Base-by-base conservation (phyloP, 2,113 vertebrate species). In the Phalacrocorax aristotelis region DNA sequence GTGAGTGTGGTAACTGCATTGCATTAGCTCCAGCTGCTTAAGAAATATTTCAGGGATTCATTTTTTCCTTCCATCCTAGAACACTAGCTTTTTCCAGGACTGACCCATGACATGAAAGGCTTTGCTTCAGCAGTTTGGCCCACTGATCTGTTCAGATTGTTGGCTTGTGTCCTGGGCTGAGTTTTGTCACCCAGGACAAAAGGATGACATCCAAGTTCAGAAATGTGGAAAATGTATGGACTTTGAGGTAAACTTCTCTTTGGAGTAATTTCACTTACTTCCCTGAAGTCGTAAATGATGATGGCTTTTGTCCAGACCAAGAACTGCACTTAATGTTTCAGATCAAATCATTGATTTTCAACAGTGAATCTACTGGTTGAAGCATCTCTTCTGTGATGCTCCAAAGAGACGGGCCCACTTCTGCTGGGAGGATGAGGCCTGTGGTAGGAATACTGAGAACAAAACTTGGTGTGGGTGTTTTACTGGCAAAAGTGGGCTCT, bases 41-140 rank as follows among this genome's bases (percentile, higher is more conserved):
- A 57, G 65, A 83, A 80, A 38, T 78, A 78, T 23, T 87, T 58
- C 52, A 42, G 49, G 60, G 49, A 60, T 83, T 91, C 15, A 60
- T 49, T 77, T 92, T 95, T 93, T 49, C 64, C 89, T 93, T 92
- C 86, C 27, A 7, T 79, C 38, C 60, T 54, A 49, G 52, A 75
- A 54, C 32, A 36, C 19, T 66, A 85, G 38, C 60, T 86, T 90
- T 83, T 92, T 78, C 68, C 89, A 74, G 46, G 64, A 22, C 86
- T 79, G 75, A 87, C 30, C 93, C 74, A 40, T 85, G 90, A 65
- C 49, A 70, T 65, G 27, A 52, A 77, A 88, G 64, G 44, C 34
- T 96, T 64, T 86, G 42, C 58, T 94, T 66, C 72, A 77, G 64
- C 58, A 58, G 22, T 65, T 49, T 68, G 68, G 54, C 68, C 36